A percentile compares a stretch with the other conserved stretches of the same genome.
These are phyloP conservation scores for Triplophysa dalaica DNA, from an alignment of 2,113 vertebrate genomes.

Conservation along the genomic window DNA sequence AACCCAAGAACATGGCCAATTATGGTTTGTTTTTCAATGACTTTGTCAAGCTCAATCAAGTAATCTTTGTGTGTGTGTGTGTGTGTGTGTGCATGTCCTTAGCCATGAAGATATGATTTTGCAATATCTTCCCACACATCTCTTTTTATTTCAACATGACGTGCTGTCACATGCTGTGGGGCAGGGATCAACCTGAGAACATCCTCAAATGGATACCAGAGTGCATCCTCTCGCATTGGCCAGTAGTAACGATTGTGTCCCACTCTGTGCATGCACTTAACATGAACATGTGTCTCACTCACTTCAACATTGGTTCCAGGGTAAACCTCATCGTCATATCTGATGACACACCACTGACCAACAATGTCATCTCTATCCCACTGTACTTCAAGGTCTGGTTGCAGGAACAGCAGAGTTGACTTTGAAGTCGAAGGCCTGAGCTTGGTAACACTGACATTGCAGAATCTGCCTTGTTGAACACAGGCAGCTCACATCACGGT, in stretches of 20 bases:
- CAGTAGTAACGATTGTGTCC: no score
- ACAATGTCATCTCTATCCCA: slow-evolving; percentile 24
- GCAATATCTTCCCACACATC: no score
- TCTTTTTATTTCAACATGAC: no score
- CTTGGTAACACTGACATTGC: background rate
- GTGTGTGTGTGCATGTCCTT: background rate
- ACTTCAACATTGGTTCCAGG: no score
- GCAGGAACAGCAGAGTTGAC: slow-evolving; percentile 1
- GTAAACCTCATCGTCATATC: no score
- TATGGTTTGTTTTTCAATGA: background rate
- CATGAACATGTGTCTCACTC: no score
- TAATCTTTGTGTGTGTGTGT: slow-evolving; percentile 5
- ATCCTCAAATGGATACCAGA: no score
- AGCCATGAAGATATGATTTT: no score
- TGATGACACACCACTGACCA: slow-evolving; percentile 39
- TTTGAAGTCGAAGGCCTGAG: slow-evolving; percentile 6
- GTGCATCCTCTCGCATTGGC: no score
- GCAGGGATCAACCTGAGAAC: no score
- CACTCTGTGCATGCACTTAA: no score
- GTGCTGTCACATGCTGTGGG: no score
- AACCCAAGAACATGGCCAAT: background rate
- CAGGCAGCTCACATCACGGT: slow-evolving; percentile 17
- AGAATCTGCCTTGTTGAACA: background rate
- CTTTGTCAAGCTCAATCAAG: slow-evolving; percentile 9
- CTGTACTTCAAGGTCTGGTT: background rate